Base-by-base conservation (phyloP, 2,797 vertebrate species). In the Brachyalestes nurse region DNA sequence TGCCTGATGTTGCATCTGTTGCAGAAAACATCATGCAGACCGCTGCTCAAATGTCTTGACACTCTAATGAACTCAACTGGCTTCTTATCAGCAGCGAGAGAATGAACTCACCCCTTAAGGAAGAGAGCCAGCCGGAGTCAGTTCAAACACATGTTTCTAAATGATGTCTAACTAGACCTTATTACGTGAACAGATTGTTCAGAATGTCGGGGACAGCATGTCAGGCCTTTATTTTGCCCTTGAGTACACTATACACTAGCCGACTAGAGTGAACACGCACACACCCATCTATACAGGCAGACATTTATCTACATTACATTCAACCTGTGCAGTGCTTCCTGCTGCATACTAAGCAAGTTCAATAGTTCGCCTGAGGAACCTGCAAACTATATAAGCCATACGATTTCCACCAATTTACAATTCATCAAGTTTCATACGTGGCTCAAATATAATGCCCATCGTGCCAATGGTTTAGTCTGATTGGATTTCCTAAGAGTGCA, bases 121-220 rank as follows among this genome's bases (percentile, higher is more conserved):
- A 66, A 69, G 60, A 69, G 55, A 38, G 42, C 12, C 13, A 42
- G 34, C 60, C 79, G 53, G 69, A 78, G 25, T n/a, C 42, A 42
- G 14, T 25, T 77, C 72, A 74, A 55, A 81, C 83, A 82, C 77
- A 72, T 80, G 78, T 79, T 80, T 74, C 69, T 78, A 80, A 80
- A 80, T 66, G 66, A 87, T 25, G 17, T 62, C 77, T 81, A 74
- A 86, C 79, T 80, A 79, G 71, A 75, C 73, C 83, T 67, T 77
- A 84, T 79, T 83, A 83, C 66, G 69, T 70, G 77, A 85, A 84
- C 82, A 84, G 81, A 82, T 78, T 83, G 71, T 66, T 73, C 53
- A 25, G 73, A 80, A 82, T 83, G 69, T 77, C 16, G 58, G 66
- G 80, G 76, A 86, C 82, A 77, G 66, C 28, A 71, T 80, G 42